Conservation (phyloP, 2,113 vertebrate genomes). For the Brachypodius melanocephalos region DNA sequence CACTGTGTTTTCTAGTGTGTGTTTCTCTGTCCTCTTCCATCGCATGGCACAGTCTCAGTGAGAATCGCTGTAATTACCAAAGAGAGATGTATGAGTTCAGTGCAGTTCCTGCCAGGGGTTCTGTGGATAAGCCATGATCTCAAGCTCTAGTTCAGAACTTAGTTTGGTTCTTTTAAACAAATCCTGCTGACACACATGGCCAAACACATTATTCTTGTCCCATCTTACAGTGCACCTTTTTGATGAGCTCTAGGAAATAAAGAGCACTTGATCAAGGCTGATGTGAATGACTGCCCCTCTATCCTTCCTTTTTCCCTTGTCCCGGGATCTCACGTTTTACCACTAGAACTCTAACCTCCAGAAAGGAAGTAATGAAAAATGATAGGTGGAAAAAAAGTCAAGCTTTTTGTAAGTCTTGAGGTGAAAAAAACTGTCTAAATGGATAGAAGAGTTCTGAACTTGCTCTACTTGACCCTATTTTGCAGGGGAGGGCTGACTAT, state of each 20-base stretch:
- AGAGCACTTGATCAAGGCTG: neutral
- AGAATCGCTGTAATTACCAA: neutral
- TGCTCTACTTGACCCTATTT: neutral
- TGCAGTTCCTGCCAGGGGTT: neutral
- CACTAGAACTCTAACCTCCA: neutral
- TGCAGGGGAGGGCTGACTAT: neutral
- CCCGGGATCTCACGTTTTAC: neutral
- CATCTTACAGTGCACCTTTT: neutral
- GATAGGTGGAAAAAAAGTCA: neutral
- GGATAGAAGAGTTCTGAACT: neutral
- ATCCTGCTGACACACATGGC: neutral
- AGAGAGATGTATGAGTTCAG: neutral
- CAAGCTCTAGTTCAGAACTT: neutral
- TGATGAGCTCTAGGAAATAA: neutral
- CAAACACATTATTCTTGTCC: neutral
- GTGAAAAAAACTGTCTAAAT: neutral
- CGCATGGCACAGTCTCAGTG: rapidly evolving
- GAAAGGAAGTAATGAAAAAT: neutral
- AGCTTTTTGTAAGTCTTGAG: neutral
- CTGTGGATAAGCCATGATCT: neutral
- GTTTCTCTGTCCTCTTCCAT: neutral
- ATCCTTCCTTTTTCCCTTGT: neutral
- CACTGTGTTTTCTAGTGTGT: neutral
- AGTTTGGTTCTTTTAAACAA: neutral
- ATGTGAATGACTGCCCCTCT: neutral